Percentiles rank a stretch among this genome's conserved stretches.
Evolutionary conservation across 1,140 invertebrate species (phyloP).

Genomic region (Sweltsa coloradensis): DNA sequence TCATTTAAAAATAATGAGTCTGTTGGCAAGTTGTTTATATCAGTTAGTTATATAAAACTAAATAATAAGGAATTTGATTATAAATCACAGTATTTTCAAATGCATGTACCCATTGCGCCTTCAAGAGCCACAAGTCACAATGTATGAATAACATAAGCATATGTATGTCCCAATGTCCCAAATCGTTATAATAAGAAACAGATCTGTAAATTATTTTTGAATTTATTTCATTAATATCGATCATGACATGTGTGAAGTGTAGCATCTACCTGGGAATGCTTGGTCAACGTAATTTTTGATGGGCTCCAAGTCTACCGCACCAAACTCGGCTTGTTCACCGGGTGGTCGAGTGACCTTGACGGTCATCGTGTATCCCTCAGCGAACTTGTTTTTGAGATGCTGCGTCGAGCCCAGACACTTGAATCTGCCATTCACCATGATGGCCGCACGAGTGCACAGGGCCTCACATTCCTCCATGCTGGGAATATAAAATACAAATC

Average conservation of each 20-base stretch:
- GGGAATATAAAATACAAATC: too few species aligned
- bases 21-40: too few species aligned
- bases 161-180: background rate
- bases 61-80: too few species aligned
- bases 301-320: conserved; percentile 14
- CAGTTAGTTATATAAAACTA: too few species aligned
- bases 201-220: too few species aligned
- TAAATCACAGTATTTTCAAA: too few species aligned
- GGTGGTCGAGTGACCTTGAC: conserved; percentile 29
- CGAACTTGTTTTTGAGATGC: conserved; percentile 38
- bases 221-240: too few species aligned
- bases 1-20: too few species aligned
- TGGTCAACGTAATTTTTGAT: conserved; percentile 32
- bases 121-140: too few species aligned
- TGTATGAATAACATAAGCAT: conserved; percentile 6
- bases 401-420: conserved; percentile 40
- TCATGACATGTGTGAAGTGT: too few species aligned
- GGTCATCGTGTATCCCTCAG: conserved; percentile 35
- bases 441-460: conserved; percentile 40
- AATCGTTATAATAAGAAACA: background rate
- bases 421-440: conserved; percentile 33
- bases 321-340: too few species aligned
- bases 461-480: conserved; percentile 44
- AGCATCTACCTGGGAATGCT: conserved; percentile 31
- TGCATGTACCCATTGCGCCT: too few species aligned